phyloP scores from a whole-genome alignment of 1,140 invertebrate genomes.

The Drosophila melanica region DNA sequence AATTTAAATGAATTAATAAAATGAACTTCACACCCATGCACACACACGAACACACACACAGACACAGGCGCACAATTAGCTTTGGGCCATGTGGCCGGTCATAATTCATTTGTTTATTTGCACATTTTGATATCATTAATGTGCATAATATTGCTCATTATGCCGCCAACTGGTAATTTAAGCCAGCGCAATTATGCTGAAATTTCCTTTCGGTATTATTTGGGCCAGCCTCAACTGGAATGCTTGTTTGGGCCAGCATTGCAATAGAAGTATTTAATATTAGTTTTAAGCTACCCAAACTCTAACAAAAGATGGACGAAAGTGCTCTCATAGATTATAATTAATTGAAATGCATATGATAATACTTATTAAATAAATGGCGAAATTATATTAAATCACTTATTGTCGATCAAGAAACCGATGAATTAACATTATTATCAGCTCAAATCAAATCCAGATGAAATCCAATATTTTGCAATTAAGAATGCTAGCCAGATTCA shows the following conservation, averaged over 20 bases:
- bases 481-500: background rate
- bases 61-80: constrained; percentile 40
- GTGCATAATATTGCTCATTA: constrained; percentile 60
- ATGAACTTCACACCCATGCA: constrained; percentile 59
- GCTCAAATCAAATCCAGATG: too few species aligned
- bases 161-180: constrained; percentile 13
- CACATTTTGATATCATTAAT: constrained; percentile 78
- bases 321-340: too few species aligned
- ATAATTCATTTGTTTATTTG: constrained; percentile 76
- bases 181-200: constrained; percentile 10
- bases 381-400: too few species aligned
- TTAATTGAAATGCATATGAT: too few species aligned
- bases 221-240: constrained; percentile 11
- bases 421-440: too few species aligned
- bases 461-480: background rate
- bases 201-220: constrained; percentile 4
- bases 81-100: constrained; percentile 34
- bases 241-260: background rate
- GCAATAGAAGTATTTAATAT: background rate
- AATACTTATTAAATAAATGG: too few species aligned
- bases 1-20: constrained; percentile 82
- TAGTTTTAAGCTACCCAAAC: too few species aligned
- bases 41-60: constrained; percentile 1
- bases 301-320: too few species aligned
- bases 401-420: too few species aligned